Conservation (phyloP, 2,113 vertebrate species). For the Cinclus mexicanus region DNA sequence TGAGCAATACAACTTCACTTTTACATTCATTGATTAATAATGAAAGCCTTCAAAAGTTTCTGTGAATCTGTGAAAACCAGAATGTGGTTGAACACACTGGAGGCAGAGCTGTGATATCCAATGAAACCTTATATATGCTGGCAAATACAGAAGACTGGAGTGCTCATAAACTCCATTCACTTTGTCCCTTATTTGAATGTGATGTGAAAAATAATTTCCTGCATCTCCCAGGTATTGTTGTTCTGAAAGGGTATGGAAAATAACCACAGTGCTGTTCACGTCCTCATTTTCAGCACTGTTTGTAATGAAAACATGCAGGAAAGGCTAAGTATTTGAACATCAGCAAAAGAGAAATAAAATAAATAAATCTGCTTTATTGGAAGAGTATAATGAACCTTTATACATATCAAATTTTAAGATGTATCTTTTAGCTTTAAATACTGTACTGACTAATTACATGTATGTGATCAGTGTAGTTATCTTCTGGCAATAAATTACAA, state of each 20-base stretch:
- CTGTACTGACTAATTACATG: conserved; percentile 42
- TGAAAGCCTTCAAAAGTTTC: background rate
- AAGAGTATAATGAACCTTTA: background rate
- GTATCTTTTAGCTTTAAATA: conserved; percentile 45
- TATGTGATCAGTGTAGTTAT: conserved; percentile 6
- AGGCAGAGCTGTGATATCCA: background rate
- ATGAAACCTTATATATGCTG: background rate
- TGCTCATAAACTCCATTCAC: background rate
- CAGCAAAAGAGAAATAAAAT: background rate
- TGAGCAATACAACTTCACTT: background rate
- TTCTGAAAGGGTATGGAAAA: conserved; percentile 31
- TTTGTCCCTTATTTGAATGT: conserved; percentile 18
- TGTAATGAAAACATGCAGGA: background rate
- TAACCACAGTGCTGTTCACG: background rate
- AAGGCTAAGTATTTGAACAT: background rate
- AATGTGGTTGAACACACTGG: background rate
- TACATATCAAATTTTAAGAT: conserved; percentile 19
- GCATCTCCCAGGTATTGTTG: background rate
- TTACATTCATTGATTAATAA: background rate
- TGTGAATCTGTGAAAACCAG: background rate
- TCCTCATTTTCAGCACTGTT: background rate
- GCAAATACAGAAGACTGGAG: background rate
- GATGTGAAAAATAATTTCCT: conserved; percentile 42
- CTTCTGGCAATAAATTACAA: conserved; percentile 45
- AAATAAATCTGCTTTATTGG: background rate